Evolutionary conservation across 2,888 invertebrate genomes (phyloP).

Genomic region (Polyploca ridens): DNA sequence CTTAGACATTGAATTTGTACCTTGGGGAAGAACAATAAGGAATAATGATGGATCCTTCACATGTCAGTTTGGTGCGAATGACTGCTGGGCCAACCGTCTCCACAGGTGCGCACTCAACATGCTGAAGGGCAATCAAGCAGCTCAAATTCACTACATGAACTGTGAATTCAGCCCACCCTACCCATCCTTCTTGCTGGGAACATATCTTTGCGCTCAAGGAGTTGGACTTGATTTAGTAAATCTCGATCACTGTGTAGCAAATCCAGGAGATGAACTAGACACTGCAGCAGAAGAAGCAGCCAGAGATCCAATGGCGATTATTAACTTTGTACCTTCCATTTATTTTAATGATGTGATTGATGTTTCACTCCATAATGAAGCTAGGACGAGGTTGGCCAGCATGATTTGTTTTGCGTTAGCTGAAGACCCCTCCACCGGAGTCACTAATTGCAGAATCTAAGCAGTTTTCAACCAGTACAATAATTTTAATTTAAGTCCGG

Average conservation of each 20-base stretch:
- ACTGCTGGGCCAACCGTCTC: slow-evolving; percentile 74
- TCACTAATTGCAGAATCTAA: slow-evolving; percentile 46
- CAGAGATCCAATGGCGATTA: slow-evolving; percentile 42
- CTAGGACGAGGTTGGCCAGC: slow-evolving; percentile 44
- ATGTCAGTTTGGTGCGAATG: slow-evolving; percentile 61
- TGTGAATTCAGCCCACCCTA: slow-evolving; percentile 65
- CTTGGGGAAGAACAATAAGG: slow-evolving; percentile 70
- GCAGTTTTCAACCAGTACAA: slow-evolving; percentile 6
- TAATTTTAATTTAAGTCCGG: slow-evolving; percentile 31
- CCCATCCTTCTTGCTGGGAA: slow-evolving; percentile 48
- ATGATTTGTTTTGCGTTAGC: slow-evolving; percentile 66
- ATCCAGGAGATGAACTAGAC: slow-evolving; percentile 57
- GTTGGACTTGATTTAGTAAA: slow-evolving; percentile 57
- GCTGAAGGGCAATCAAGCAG: slow-evolving; percentile 55
- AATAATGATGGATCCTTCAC: slow-evolving; percentile 44
- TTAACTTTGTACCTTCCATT: slow-evolving; percentile 67
- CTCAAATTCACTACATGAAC: slow-evolving; percentile 64
- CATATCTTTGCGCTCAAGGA: slow-evolving; percentile 58
- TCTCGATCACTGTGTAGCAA: slow-evolving; percentile 60
- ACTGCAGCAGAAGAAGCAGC: slow-evolving; percentile 52
- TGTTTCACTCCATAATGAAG: slow-evolving; percentile 37
- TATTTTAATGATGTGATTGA: slow-evolving; percentile 58
- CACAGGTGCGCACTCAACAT: slow-evolving; percentile 68
- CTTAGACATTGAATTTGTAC: slow-evolving; percentile 69
- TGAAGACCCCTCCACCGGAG: slow-evolving; percentile 52